Percentiles rank a stretch among this genome's conserved stretches.
These are phyloP conservation scores for Halichondria panicea DNA, from an alignment of 37 sponge, comb jelly and placozoan genomes.

Conservation along the genomic window DNA sequence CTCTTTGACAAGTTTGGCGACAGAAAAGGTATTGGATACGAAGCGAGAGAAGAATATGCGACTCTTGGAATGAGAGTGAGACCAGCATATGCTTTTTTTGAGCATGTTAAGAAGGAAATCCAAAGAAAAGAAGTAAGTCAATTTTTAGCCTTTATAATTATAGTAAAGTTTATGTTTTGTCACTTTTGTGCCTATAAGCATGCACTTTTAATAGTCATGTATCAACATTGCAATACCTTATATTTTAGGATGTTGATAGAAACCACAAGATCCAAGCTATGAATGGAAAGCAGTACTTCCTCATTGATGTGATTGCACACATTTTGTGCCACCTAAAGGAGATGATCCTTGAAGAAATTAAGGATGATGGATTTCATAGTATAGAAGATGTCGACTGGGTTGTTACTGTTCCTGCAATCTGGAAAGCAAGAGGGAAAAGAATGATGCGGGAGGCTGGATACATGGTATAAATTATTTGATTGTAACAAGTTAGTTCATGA, in stretches of 20 bases:
- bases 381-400: conserved; percentile 54
- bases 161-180: background rate
- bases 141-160: background rate
- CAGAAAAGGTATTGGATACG: conserved; percentile 25
- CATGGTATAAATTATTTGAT: too few species aligned
- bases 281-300: conserved; percentile 37
- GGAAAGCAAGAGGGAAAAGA: conserved; percentile 46
- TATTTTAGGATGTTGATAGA: conserved; percentile 29
- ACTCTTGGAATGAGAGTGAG: background rate
- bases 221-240: too few species aligned
- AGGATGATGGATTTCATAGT: too few species aligned
- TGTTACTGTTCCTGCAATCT: conserved; percentile 61
- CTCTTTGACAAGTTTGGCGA: conserved; percentile 16
- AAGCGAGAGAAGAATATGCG: conserved; percentile 17
- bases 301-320: conserved; percentile 48
- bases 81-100: conserved; percentile 26
- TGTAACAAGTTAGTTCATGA: too few species aligned
- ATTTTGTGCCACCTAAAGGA: conserved; percentile 42
- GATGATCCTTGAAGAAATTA: conserved; percentile 1
- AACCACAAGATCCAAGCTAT: conserved; percentile 21
- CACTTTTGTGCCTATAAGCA: too few species aligned
- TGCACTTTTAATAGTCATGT: too few species aligned
- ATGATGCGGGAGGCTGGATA: conserved; percentile 70
- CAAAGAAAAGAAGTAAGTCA: conserved; percentile 30
- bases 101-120: conserved; percentile 47